These are phyloP conservation scores for Pelagia noctiluca DNA, from an alignment of 30 jellyfish, hydroid and myxozoan species.

Conservation along the genomic window DNA sequence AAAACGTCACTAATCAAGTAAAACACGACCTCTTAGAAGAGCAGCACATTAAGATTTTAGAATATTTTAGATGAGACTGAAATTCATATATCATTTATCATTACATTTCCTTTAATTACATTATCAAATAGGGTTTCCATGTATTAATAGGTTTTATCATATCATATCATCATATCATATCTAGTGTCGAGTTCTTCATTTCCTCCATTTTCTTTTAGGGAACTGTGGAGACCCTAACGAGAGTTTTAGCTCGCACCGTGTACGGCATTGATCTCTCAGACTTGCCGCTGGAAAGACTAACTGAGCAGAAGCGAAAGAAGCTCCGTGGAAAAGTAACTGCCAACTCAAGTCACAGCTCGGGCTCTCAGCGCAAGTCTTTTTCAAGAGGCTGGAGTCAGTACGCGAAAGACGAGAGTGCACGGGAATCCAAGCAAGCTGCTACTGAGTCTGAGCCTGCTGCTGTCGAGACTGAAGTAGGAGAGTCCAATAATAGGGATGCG, in stretches of 20 bases:
- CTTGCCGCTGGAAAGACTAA: slow-evolving; percentile 86
- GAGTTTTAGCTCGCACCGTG: slow-evolving; percentile 90
- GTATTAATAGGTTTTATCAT: too few relatives aligned
- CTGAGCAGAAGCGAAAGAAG: slow-evolving; percentile 85
- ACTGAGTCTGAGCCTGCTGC: slow-evolving; percentile 71
- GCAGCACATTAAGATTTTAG: too few relatives aligned
- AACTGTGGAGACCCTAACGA: slow-evolving; percentile 88
- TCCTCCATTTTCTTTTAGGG: slow-evolving; percentile 45
- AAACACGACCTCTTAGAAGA: too few relatives aligned
- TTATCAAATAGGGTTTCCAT: too few relatives aligned
- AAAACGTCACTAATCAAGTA: too few relatives aligned
- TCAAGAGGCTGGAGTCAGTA: slow-evolving; percentile 89
- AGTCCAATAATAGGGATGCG: slow-evolving; percentile 23
- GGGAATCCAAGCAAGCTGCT: slow-evolving; percentile 33
- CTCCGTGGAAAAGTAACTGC: slow-evolving; percentile 82
- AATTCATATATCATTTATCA: too few relatives aligned
- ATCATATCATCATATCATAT: too few relatives aligned
- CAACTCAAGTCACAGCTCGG: slow-evolving; percentile 25
- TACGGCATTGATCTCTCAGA: slow-evolving; percentile 87
- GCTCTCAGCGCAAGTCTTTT: slow-evolving; percentile 60
- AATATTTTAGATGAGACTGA: too few relatives aligned
- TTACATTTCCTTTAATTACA: too few relatives aligned
- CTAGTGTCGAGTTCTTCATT: not conserved
- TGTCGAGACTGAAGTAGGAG: slow-evolving; percentile 20
- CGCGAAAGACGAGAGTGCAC: slow-evolving; percentile 51